A percentile compares a stretch with the other conserved stretches of the same genome.
Conservation (phyloP, 92 coral and sea anemone genomes). For the Paragorgia papillata region DNA sequence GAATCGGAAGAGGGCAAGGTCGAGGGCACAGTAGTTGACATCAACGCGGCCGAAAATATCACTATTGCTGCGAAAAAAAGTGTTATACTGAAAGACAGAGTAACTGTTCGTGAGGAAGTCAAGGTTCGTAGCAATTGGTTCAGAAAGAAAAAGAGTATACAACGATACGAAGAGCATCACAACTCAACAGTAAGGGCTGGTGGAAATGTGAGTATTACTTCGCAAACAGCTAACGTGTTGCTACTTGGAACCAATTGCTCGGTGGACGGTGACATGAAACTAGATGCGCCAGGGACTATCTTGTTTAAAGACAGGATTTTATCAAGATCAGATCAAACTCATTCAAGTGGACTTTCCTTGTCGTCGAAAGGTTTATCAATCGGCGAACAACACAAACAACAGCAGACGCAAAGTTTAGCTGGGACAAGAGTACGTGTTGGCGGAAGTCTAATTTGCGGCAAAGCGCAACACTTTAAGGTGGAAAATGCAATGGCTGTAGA, state of each 20-base stretch:
- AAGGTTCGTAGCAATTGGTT: conserved; percentile 56
- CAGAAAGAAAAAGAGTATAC: conserved; percentile 27
- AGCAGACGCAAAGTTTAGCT: conserved; percentile 51
- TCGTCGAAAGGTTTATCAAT: conserved; percentile 58
- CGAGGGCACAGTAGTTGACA: conserved; percentile 54
- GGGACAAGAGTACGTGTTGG: conserved; percentile 46
- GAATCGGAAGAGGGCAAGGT: conserved; percentile 55
- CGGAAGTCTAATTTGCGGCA: conserved; percentile 48
- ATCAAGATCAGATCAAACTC: conserved; percentile 41
- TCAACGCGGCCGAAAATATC: conserved; percentile 50
- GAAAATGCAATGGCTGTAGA: conserved; percentile 63
- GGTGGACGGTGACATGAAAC: conserved; percentile 47
- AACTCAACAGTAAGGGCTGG: conserved; percentile 51
- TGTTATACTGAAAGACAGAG: conserved; percentile 58
- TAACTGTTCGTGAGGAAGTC: conserved; percentile 56
- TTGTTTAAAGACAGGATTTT: conserved; percentile 52
- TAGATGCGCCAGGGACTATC: conserved; percentile 57
- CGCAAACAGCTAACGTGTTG: conserved; percentile 40
- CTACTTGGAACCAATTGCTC: conserved; percentile 52
- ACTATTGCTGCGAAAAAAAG: conserved; percentile 53
- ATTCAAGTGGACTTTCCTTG: conserved; percentile 57
- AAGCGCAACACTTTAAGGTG: conserved; percentile 54
- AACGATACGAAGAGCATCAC: conserved; percentile 55
- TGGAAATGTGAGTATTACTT: conserved; percentile 47
- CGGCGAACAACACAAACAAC: conserved; percentile 29